Evolutionary conservation across 2,888 invertebrate species (phyloP).

Genomic region (Eupithecia subfuscata): DNA sequence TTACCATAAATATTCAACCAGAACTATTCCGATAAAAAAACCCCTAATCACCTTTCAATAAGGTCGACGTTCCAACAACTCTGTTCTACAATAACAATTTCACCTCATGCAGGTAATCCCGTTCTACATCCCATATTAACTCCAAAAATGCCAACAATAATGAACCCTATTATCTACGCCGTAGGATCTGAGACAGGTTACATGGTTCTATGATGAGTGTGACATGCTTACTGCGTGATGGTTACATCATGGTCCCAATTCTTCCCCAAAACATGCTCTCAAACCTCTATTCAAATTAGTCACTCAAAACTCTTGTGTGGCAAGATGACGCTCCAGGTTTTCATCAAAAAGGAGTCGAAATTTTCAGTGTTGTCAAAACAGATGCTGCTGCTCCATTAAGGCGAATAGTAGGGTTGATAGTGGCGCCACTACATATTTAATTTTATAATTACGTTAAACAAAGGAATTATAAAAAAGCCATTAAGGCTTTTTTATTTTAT

Average conservation of each 20-base stretch:
- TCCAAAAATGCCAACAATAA: constrained; percentile 8
- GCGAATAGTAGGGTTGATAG: no score
- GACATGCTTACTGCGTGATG: constrained; percentile 51
- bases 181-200: constrained; percentile 18
- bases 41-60: neutral
- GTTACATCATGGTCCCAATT: constrained; percentile 41
- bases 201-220: constrained; percentile 40
- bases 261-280: constrained; percentile 44
- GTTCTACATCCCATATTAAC: neutral
- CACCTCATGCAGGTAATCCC: constrained; percentile 24
- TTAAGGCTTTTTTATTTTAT: no score
- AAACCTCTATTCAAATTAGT: constrained; percentile 43
- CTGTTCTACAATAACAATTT: neutral
- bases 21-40: neutral
- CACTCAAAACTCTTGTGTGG: constrained; percentile 35
- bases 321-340: constrained; percentile 19
- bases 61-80: neutral
- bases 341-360: neutral
- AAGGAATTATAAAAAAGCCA: no score
- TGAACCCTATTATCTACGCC: constrained; percentile 18
- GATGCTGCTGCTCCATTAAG: neutral
- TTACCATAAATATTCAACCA: neutral
- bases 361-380: neutral
- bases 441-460: no score
- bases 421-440: no score